phyloP scores from a whole-genome alignment of 1,140 invertebrate species.

The Macrostomum lignano region DNA sequence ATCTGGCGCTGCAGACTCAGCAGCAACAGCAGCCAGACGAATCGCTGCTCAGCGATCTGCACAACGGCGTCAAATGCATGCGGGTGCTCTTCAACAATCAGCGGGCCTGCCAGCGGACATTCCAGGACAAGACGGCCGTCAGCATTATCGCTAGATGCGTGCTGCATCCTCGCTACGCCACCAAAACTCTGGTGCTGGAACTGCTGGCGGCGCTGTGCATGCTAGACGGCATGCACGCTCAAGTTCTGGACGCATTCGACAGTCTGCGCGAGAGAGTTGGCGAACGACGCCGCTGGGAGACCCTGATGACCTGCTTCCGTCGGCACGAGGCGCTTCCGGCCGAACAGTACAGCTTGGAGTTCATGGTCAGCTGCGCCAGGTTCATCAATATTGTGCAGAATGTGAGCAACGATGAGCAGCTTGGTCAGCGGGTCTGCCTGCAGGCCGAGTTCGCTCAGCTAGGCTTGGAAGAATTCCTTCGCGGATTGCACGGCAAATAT shows the following conservation, averaged over 20 bases:
- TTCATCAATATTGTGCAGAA: too few relatives aligned
- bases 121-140: background rate
- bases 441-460: constrained; percentile 2
- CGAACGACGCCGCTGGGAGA: background rate
- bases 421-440: constrained; percentile 2
- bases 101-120: background rate
- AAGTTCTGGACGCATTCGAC: background rate
- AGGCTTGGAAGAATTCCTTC: constrained; percentile 8
- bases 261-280: constrained; percentile 1
- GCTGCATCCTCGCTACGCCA: background rate
- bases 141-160: background rate
- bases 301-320: background rate
- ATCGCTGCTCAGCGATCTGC: constrained; percentile 1
- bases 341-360: constrained; percentile 2
- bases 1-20: too few relatives aligned
- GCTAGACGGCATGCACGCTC: background rate
- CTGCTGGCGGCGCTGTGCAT: constrained; percentile 2
- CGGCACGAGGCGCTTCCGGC: background rate
- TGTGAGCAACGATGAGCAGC: too few relatives aligned
- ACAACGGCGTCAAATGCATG: constrained; percentile 5
- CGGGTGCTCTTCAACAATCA: constrained; percentile 4
- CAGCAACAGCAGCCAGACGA: too few relatives aligned
- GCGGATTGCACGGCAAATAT: constrained; percentile 52
- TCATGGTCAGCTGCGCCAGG: too few relatives aligned
- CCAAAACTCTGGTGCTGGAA: constrained; percentile 1